A percentile compares a stretch with the other conserved stretches of the same genome.
These are phyloP conservation scores for Aegithalos caudatus DNA, from an alignment of 2,113 vertebrate species.

Conservation along the genomic window DNA sequence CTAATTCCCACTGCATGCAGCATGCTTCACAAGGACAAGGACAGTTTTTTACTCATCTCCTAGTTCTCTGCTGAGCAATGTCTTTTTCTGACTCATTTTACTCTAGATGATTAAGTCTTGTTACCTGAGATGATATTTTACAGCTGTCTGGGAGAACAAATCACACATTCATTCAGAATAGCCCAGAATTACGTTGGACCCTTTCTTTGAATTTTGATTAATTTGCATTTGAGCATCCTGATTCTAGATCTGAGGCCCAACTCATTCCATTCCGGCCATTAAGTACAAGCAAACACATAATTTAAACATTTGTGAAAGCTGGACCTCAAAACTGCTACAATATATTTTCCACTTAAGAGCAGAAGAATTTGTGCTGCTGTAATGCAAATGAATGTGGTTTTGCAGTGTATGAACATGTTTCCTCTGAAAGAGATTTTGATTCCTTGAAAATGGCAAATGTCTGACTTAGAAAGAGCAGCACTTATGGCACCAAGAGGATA, in stretches of 20 bases:
- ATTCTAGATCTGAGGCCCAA: not conserved
- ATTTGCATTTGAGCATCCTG: not conserved
- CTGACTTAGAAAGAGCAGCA: not conserved
- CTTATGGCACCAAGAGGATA: not conserved
- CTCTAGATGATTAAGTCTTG: not conserved
- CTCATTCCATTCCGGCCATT: not conserved
- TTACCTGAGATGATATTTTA: not conserved
- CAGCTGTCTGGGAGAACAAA: not conserved
- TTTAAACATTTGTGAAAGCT: not conserved
- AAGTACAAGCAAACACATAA: not conserved
- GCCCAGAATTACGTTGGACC: not conserved
- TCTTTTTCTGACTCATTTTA: not conserved
- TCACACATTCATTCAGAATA: not conserved
- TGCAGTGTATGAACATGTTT: not conserved
- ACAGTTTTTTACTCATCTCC: not conserved
- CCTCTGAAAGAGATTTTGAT: not conserved
- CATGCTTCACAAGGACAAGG: not conserved
- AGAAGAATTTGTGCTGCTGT: not conserved
- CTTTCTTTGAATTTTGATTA: not conserved
- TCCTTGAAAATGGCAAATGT: not conserved
- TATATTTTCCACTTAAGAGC: not conserved
- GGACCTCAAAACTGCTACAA: not conserved
- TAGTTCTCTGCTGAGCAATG: not conserved
- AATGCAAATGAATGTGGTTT: slow-evolving; percentile 23
- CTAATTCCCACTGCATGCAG: not conserved